Conservation (phyloP, 2,113 vertebrate genomes). For the Callipepla californica region DNA sequence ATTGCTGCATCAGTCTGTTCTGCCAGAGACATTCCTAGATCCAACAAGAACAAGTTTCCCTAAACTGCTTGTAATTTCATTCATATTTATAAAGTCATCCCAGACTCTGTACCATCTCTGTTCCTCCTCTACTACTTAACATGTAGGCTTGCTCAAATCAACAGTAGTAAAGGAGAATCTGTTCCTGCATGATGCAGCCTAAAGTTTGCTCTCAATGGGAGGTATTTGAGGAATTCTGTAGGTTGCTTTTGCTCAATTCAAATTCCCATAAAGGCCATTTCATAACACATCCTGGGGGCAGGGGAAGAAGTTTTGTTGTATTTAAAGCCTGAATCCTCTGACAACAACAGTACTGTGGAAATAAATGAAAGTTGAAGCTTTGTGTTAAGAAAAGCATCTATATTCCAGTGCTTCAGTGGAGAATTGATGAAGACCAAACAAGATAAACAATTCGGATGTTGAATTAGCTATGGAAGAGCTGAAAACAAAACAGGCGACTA, state of each 20-base stretch:
- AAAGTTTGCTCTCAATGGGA: neutral
- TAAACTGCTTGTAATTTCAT: conserved; percentile 43
- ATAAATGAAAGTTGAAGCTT: neutral
- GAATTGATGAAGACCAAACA: neutral
- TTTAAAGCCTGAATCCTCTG: neutral
- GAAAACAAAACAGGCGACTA: neutral
- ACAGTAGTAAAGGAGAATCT: neutral
- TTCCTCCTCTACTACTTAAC: neutral
- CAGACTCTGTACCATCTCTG: neutral
- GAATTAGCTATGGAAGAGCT: neutral
- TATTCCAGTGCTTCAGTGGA: neutral
- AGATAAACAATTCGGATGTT: neutral
- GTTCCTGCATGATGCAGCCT: neutral
- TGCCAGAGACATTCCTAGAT: conserved; percentile 22
- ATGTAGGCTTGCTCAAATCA: neutral
- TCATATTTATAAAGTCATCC: conserved; percentile 17
- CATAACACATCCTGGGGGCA: conserved; percentile 28
- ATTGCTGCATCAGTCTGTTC: neutral
- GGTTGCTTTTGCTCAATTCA: conserved; percentile 39
- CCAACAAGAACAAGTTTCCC: conserved; percentile 31
- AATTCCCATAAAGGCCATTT: conserved; percentile 36
- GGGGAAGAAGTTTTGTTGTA: neutral
- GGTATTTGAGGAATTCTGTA: conserved; percentile 67
- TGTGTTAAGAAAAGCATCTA: neutral
- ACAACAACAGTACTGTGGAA: neutral